Conservation (phyloP, 2,113 vertebrate genomes). For the Notarius lentiginosus region DNA sequence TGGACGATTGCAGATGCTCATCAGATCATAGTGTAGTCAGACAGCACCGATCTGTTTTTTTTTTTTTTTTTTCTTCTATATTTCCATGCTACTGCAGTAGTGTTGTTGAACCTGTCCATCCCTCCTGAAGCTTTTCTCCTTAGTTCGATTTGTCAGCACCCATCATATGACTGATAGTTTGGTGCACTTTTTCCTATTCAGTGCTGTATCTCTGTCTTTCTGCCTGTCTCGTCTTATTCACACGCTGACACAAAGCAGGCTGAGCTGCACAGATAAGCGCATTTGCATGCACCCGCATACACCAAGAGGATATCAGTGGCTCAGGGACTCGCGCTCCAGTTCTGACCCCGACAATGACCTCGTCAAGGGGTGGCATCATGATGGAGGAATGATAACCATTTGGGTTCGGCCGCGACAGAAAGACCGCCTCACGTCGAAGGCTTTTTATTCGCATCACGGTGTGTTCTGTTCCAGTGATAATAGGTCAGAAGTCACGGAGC, state of each 20-base stretch:
- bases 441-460: background rate
- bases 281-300: constrained; percentile 7
- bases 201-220: background rate
- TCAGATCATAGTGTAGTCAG: background rate
- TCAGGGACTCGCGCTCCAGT: background rate
- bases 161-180: background rate
- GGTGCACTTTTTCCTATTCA: background rate
- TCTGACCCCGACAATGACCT: constrained; percentile 7
- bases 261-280: constrained; percentile 17
- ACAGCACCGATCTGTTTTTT: background rate
- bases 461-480: background rate
- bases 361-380: background rate
- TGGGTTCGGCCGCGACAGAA: background rate
- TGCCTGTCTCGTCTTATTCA: background rate
- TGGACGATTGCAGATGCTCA: background rate
- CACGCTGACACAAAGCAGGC: background rate
- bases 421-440: background rate
- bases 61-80: background rate
- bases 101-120: background rate
- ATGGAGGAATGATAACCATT: background rate
- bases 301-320: background rate
- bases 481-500: background rate
- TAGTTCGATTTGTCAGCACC: background rate
- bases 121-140: background rate
- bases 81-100: background rate